Conservation (phyloP, 2,888 invertebrate genomes). For the Hyalella azteca region DNA sequence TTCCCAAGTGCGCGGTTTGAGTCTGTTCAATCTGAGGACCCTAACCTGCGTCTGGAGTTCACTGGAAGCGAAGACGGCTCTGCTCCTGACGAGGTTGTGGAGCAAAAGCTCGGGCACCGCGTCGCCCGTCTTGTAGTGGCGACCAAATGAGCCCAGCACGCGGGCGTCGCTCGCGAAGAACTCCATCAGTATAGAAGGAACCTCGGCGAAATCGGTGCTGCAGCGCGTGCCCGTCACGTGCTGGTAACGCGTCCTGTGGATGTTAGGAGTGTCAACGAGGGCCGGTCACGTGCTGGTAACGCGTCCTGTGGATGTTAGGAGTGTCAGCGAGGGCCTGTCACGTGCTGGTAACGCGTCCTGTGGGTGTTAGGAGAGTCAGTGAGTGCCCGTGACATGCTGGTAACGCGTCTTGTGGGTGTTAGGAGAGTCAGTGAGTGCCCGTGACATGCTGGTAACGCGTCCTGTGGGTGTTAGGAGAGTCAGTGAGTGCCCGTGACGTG, state of each 20-base stretch:
- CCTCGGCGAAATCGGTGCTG: conserved; percentile 97
- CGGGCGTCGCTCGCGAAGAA: conserved; percentile 90
- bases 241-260: conserved; percentile 78
- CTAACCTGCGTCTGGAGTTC: conserved; percentile 81
- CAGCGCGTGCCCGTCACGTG: conserved; percentile 97
- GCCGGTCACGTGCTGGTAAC: conserved; percentile 96
- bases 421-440: no score
- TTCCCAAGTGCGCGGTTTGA: no score
- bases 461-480: no score
- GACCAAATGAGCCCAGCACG: conserved; percentile 82
- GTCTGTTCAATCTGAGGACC: conserved; percentile 50
- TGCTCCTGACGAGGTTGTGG: conserved; percentile 80
- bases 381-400: no score
- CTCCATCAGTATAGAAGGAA: conserved; percentile 98
- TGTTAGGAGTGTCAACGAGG: conserved; percentile 74
- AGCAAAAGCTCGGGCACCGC: conserved; percentile 81
- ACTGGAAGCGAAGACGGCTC: conserved; percentile 85
- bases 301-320: conserved; percentile 66
- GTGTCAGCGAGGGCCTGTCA: conserved; percentile 89
- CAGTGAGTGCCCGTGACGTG: no score
- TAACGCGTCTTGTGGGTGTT: no score
- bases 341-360: conserved; percentile 90
- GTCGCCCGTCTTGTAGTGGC: conserved; percentile 88
- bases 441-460: no score
- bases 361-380: no score